Percentiles rank a stretch among this genome's conserved stretches.
These are phyloP conservation scores for Montipora cactus DNA, from an alignment of 64 coral and sea anemone species.

Conservation along the genomic window DNA sequence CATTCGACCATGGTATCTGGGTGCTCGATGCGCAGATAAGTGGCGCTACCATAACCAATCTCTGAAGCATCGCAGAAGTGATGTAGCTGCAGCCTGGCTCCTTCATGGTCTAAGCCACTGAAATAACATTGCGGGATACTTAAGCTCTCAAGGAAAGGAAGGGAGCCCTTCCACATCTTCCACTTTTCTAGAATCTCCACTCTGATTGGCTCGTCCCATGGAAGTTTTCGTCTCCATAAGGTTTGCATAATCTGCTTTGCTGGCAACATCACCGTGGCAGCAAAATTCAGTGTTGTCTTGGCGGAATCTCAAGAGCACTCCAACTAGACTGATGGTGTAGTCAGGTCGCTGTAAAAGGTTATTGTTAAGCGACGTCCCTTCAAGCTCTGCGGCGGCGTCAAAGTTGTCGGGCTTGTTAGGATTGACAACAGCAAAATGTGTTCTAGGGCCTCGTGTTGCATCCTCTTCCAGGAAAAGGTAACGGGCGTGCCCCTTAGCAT, in stretches of 20 bases:
- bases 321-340: neutral
- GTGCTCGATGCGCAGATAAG: too few species aligned
- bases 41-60: too few species aligned
- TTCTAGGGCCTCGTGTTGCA: neutral
- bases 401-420: neutral
- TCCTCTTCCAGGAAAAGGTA: too few species aligned
- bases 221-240: neutral
- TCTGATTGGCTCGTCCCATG: slow-evolving; percentile 16
- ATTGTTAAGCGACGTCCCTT: neutral
- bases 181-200: slow-evolving; percentile 1
- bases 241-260: slow-evolving; percentile 32
- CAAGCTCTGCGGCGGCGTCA: neutral
- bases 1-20: too few species aligned
- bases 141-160: neutral
- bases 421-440: neutral
- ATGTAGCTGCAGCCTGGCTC: slow-evolving; percentile 38
- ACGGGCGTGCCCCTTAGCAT: neutral
- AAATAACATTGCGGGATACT: slow-evolving; percentile 26
- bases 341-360: neutral
- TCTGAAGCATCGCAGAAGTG: neutral
- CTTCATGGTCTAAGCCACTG: neutral
- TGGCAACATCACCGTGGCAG: slow-evolving; percentile 2
- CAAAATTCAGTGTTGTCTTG: neutral
- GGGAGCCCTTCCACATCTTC: slow-evolving; percentile 30
- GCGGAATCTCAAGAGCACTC: neutral